Conservation (phyloP, 2,113 vertebrate genomes). For the Caranx melampygus region DNA sequence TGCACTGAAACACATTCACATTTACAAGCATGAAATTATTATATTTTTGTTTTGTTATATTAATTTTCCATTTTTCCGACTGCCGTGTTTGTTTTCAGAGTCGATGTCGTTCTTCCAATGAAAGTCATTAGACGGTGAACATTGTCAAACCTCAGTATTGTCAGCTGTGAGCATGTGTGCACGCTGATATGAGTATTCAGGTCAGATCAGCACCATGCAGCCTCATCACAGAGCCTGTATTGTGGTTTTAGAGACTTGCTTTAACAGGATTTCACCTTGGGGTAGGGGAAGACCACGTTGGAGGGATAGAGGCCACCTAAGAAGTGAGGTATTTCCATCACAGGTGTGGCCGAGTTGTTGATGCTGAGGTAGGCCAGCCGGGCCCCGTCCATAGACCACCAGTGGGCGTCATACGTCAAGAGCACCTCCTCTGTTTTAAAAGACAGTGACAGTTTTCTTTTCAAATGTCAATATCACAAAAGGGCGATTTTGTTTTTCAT, state of each 20-base stretch:
- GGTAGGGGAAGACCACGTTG: slow-evolving; percentile 83
- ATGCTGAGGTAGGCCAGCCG: slow-evolving; percentile 86
- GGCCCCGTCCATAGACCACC: slow-evolving; percentile 87
- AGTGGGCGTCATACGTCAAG: slow-evolving; percentile 80
- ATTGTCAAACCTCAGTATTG: not conserved
- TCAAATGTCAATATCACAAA: not conserved
- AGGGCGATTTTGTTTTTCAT: not conserved
- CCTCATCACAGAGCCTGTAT: not conserved
- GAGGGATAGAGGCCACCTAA: slow-evolving; percentile 85
- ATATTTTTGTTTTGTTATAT: too few relatives aligned
- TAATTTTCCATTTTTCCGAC: too few relatives aligned
- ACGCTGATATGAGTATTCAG: not conserved
- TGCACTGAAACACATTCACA: too few relatives aligned
- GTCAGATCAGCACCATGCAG: not conserved
- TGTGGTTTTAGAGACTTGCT: not conserved
- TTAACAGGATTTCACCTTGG: slow-evolving; percentile 79
- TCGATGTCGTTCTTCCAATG: too few relatives aligned
- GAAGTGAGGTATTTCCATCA: slow-evolving; percentile 88
- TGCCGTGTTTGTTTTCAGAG: too few relatives aligned
- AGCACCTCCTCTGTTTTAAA: slow-evolving; percentile 84
- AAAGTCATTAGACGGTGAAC: not conserved
- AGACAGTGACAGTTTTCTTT: not conserved
- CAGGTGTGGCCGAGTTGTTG: slow-evolving; percentile 87
- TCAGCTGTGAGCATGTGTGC: not conserved
- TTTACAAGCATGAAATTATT: too few relatives aligned